Percentiles rank a stretch among this genome's conserved stretches.
Conservation (phyloP, 2,113 vertebrate species). For the Neodontobutis hainanensis region DNA sequence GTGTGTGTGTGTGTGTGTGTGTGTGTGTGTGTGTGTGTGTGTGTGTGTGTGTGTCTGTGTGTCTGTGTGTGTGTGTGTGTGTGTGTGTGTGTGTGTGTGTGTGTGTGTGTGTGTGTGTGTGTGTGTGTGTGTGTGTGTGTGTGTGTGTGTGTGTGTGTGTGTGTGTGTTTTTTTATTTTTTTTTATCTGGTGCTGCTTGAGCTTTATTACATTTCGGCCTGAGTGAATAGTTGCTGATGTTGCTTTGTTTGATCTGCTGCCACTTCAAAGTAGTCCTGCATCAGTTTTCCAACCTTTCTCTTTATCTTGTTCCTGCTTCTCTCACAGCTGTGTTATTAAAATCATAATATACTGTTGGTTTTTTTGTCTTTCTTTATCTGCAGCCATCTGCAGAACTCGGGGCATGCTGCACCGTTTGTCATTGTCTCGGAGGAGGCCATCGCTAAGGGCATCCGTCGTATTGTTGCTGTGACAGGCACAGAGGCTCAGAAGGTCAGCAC, state of each 20-base stretch:
- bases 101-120: too few species aligned
- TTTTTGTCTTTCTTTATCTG: conserved; percentile 49
- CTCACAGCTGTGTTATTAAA: background rate
- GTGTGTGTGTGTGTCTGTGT: too few species aligned
- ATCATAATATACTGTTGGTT: conserved; percentile 20
- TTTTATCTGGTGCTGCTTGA: background rate
- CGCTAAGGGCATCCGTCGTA: conserved; percentile 96
- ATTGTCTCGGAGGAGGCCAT: conserved; percentile 98
- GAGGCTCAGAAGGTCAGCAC: conserved; percentile 92
- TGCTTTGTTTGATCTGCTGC: conserved; percentile 6
- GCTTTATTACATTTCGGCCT: background rate
- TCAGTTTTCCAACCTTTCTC: background rate
- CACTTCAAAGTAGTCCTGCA: conserved; percentile 22
- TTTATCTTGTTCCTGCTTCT: background rate
- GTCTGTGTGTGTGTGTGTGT: too few species aligned
- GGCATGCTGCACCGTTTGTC: conserved; percentile 88
- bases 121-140: too few species aligned
- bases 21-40: too few species aligned
- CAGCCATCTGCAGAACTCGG: conserved; percentile 93
- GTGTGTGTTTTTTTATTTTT: too few species aligned
- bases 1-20: too few species aligned
- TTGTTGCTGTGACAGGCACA: conserved; percentile 91
- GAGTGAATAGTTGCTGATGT: background rate
- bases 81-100: too few species aligned
- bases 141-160: too few species aligned